These are phyloP conservation scores for Drosophila leonis DNA, from an alignment of 2,888 invertebrate species.

Conservation along the genomic window DNA sequence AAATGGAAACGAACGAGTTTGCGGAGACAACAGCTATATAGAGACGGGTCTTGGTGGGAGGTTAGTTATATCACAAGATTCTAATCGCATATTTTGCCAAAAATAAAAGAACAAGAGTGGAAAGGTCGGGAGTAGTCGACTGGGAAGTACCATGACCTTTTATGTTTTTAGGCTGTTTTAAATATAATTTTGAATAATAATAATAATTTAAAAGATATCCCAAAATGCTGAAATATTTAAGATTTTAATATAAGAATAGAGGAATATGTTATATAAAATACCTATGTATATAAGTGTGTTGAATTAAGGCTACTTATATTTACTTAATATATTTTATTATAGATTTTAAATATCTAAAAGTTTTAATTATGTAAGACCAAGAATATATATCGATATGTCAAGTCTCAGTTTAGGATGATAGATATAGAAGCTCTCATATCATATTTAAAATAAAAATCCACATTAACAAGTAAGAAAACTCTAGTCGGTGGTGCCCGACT, in stretches of 20 bases:
- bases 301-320: too few species aligned
- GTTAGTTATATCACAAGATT: constrained; percentile 37
- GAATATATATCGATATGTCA: too few species aligned
- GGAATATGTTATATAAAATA: too few species aligned
- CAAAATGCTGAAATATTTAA: too few species aligned
- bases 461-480: too few species aligned
- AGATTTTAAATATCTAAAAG: not conserved
- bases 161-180: not conserved
- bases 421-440: not conserved
- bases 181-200: not conserved
- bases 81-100: constrained; percentile 49
- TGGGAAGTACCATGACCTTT: not conserved
- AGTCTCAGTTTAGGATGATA: not conserved
- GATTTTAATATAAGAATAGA: too few species aligned
- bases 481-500: too few species aligned
- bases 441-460: not conserved
- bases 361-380: not conserved
- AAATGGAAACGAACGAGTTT: constrained; percentile 45
- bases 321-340: not conserved
- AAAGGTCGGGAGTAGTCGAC: not conserved
- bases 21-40: not conserved
- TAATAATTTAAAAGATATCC: too few species aligned
- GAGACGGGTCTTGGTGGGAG: not conserved
- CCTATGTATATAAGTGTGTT: too few species aligned
- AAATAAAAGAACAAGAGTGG: constrained; percentile 11